A percentile compares a stretch with the other conserved stretches of the same genome.
These are phyloP conservation scores for Andrena trimmerana DNA, from an alignment of 2,888 invertebrate species.

Conservation along the genomic window DNA sequence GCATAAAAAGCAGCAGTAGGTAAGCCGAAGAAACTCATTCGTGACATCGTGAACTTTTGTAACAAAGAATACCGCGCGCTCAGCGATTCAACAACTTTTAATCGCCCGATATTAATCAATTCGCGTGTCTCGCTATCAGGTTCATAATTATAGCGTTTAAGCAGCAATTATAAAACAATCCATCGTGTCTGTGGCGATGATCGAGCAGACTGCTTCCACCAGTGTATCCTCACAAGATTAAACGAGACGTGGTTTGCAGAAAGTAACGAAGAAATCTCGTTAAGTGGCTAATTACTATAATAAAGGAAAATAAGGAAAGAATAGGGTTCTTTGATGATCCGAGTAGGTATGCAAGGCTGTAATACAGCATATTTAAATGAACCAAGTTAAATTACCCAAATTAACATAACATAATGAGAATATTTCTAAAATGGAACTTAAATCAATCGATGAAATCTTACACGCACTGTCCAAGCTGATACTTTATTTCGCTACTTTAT, in stretches of 20 bases:
- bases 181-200: constrained; percentile 51
- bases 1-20: constrained; percentile 41
- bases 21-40: constrained; percentile 41
- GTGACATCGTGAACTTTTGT: constrained; percentile 41
- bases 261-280: constrained; percentile 7
- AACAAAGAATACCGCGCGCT: constrained; percentile 43
- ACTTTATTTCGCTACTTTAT: too few species aligned
- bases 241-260: constrained; percentile 2
- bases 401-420: too few species aligned
- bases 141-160: constrained; percentile 58
- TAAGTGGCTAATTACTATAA: neutral
- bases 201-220: constrained; percentile 8
- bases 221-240: constrained; percentile 12
- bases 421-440: too few species aligned
- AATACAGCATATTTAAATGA: too few species aligned
- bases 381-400: too few species aligned
- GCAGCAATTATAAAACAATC: constrained; percentile 65
- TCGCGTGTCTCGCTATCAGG: constrained; percentile 47
- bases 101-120: constrained; percentile 66
- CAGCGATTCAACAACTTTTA: constrained; percentile 49
- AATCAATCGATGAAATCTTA: too few species aligned
- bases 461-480: too few species aligned
- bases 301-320: too few species aligned
- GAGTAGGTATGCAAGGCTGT: too few species aligned
- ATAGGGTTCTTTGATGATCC: too few species aligned